Conservation (phyloP, 2,797 vertebrate species). For the Stomatorhinus walkeri region DNA sequence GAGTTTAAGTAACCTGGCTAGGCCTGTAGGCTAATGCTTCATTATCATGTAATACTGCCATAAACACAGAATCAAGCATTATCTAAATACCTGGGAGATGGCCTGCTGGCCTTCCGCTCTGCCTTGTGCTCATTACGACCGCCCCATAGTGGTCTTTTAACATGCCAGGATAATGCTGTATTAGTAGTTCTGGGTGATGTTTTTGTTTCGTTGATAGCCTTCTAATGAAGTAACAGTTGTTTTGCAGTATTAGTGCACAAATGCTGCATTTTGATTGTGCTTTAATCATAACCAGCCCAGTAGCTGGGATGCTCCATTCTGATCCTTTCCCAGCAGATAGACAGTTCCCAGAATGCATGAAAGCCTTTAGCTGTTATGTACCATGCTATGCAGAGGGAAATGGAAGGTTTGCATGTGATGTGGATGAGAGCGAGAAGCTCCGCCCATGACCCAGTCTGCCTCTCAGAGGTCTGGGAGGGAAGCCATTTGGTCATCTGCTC, state of each 20-base stretch:
- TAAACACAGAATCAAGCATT: constrained; percentile 33
- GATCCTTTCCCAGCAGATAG: neutral
- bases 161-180: constrained; percentile 6
- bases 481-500: constrained; percentile 56
- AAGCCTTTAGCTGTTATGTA: constrained; percentile 58
- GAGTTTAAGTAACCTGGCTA: constrained; percentile 63
- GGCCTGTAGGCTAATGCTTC: constrained; percentile 58
- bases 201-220: neutral
- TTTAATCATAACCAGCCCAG: neutral
- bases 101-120: constrained; percentile 51
- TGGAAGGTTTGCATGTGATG: constrained; percentile 54
- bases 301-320: neutral
- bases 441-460: constrained; percentile 40
- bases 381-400: constrained; percentile 48
- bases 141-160: constrained; percentile 62
- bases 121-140: constrained; percentile 41
- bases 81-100: constrained; percentile 59
- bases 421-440: constrained; percentile 42
- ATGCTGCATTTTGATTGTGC: neutral
- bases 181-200: neutral
- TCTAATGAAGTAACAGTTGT: neutral
- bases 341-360: constrained; percentile 66
- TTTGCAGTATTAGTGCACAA: neutral
- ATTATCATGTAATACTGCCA: constrained; percentile 66
- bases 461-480: constrained; percentile 53